A percentile compares a stretch with the other conserved stretches of the same genome.
Evolutionary conservation across 1,140 invertebrate species (phyloP).

Genomic region (Calliopsis andreniformis): DNA sequence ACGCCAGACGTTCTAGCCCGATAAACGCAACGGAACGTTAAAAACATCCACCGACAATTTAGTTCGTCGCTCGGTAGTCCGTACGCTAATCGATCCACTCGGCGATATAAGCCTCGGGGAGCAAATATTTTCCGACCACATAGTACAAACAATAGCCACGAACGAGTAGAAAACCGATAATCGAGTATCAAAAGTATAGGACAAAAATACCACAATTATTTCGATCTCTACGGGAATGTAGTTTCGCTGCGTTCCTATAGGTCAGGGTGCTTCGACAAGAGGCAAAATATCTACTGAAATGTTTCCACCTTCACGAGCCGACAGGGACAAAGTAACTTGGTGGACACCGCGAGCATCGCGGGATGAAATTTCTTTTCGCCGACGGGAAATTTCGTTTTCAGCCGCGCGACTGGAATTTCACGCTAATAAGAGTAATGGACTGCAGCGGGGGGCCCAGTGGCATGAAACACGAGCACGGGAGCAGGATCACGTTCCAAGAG

Average conservation of each 20-base stretch:
- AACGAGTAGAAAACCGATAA: slow-evolving; percentile 25
- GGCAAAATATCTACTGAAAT: not conserved
- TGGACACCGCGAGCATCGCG: too few relatives aligned
- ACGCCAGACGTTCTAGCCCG: not conserved
- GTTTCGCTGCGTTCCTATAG: too few relatives aligned
- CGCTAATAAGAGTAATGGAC: slow-evolving; percentile 65
- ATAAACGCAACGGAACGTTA: not conserved
- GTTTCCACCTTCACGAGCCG: too few relatives aligned
- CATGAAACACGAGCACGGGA: slow-evolving; percentile 5
- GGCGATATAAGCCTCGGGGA: not conserved
- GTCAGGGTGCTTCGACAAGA: not conserved
- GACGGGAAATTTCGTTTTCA: slow-evolving; percentile 16
- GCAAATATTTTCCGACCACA: not conserved
- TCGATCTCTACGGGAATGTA: not conserved
- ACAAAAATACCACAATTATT: slow-evolving; percentile 5
- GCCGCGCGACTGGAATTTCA: slow-evolving; percentile 39
- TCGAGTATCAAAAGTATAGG: slow-evolving; percentile 27
- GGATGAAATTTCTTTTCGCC: not conserved
- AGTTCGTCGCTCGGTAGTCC: not conserved
- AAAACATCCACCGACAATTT: slow-evolving; percentile 9
- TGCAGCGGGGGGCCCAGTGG: slow-evolving; percentile 1
- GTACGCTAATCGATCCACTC: not conserved
- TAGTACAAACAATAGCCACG: not conserved
- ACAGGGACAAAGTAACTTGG: too few relatives aligned
- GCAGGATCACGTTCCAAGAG: not conserved